A percentile compares a stretch with the other conserved stretches of the same genome.
Evolutionary conservation across 2,888 invertebrate species (phyloP).

Genomic region (Drosophila macrospina): DNA sequence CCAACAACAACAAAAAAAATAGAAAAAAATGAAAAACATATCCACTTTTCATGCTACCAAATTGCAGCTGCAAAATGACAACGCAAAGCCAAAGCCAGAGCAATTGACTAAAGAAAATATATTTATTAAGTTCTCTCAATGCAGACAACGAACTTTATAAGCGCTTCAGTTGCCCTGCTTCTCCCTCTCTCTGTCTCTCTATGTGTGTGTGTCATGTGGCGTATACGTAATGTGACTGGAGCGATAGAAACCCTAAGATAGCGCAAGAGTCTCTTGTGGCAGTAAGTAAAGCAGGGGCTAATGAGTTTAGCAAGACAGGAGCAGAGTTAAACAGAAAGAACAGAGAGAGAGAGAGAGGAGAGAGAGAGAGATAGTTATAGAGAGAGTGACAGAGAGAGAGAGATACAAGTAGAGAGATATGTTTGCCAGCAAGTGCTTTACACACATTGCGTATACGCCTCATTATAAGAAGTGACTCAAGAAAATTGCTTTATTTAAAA

Average conservation of each 20-base stretch:
- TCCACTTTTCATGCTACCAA: not conserved
- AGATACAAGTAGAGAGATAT: not conserved
- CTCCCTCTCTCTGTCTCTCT: not conserved
- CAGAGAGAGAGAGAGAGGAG: not conserved
- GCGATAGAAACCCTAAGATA: not conserved
- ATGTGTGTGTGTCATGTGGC: conserved; percentile 5
- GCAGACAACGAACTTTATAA: conserved; percentile 24
- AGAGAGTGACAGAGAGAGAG: not conserved
- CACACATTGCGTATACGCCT: not conserved
- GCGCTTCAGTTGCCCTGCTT: not conserved
- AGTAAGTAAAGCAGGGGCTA: conserved; percentile 7
- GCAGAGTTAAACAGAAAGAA: not conserved
- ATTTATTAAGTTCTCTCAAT: conserved; percentile 20
- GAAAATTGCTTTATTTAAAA: not conserved
- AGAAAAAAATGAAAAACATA: not conserved
- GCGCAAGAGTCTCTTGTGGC: not conserved
- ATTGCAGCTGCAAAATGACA: conserved; percentile 12
- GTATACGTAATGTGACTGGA: conserved; percentile 25
- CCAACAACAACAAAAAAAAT: not conserved
- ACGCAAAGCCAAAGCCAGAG: conserved; percentile 1
- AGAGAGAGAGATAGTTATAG: not conserved
- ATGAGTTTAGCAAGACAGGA: conserved; percentile 7
- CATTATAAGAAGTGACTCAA: not conserved
- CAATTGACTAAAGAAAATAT: conserved; percentile 18
- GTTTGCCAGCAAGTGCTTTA: not conserved